These are phyloP conservation scores for Miichthys miiuy DNA, from an alignment of 2,797 vertebrate species.

Conservation along the genomic window DNA sequence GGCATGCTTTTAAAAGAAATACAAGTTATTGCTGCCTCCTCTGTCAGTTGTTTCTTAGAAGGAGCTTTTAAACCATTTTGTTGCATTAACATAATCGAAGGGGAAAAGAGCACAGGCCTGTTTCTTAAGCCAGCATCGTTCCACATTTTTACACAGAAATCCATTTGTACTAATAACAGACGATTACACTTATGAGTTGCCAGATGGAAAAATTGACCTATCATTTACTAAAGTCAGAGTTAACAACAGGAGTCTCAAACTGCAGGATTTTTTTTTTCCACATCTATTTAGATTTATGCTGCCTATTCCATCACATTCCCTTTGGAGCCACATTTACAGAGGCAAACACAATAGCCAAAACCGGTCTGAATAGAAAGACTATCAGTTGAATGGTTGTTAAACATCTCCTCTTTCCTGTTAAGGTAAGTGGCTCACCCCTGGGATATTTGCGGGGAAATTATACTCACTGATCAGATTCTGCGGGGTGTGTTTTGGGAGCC, in stretches of 20 bases:
- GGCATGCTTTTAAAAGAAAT: constrained; percentile 55
- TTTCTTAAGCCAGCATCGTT: constrained; percentile 43
- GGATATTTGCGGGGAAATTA: constrained; percentile 84
- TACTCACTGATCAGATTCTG: constrained; percentile 87
- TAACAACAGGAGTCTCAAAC: constrained; percentile 71
- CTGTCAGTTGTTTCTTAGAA: constrained; percentile 40
- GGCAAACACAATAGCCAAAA: constrained; percentile 68
- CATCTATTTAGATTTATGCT: constrained; percentile 72
- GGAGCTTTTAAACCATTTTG: constrained; percentile 66
- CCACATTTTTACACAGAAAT: constrained; percentile 57
- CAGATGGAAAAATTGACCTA: constrained; percentile 73
- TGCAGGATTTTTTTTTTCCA: constrained; percentile 44
- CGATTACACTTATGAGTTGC: constrained; percentile 68
- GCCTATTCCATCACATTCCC: constrained; percentile 62
- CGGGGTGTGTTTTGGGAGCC: constrained; percentile 74
- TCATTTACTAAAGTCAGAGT: constrained; percentile 73
- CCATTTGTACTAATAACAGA: constrained; percentile 74
- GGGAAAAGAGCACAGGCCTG: constrained; percentile 5
- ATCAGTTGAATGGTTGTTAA: constrained; percentile 80
- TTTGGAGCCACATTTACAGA: constrained; percentile 65
- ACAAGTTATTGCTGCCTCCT: constrained; percentile 51
- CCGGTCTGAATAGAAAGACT: constrained; percentile 68
- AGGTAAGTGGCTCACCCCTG: constrained; percentile 84
- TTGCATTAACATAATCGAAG: constrained; percentile 57
- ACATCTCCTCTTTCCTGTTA: constrained; percentile 83